Evolutionary conservation across 2,113 vertebrate genomes (phyloP), one percentile per base, ranked within the genome.

Genomic region (Megatriorchis doriae): DNA sequence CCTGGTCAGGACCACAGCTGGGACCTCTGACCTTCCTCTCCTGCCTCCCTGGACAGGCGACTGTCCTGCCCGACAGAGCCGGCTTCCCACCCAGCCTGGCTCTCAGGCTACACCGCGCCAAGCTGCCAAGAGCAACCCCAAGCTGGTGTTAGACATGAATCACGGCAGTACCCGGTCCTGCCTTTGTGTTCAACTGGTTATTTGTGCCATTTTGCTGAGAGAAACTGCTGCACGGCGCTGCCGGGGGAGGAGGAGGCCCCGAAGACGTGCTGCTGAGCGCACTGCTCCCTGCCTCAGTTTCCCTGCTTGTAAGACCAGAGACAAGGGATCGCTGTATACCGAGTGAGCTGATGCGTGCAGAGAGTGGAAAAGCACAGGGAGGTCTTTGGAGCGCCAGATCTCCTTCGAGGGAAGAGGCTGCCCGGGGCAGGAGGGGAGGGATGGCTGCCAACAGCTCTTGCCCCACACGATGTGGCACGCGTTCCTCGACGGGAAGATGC

Each of bases 251-350:
- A 65, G 25, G 23, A 40, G 29, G 43, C 23, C 50, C 58, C 45
- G 48, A 7, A n/a, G 63, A 19, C 1, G 2, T 1, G 3, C 18
- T 56, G 47, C 77, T 17, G 61, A 55, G 62, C 0, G 16, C 40
- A 4, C 40, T 40, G 70, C 80, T 63, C 77, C 0, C 18, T 94
- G 92, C 93, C 96, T 96, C 95, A 32, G 73, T 91, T 84, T 92
- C 94, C 78, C 88, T 6, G 11, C 25, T 2, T 7, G 36, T 31
- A 27, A 27, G 38, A 62, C 17, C 52, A 38, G 79, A 56, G 47
- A 6, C 13, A 4, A 10, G 10, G 23, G 5, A 58, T 38, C 7
- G 1, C 13, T 0, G 1, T 13, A 22, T 1, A 1, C 15, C 2
- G 0, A 6, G 62, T 0, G 52, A 80, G 56, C 81, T 20, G 70